Evolutionary conservation across 2,888 invertebrate species (phyloP).

Genomic region (Molanna angustata): DNA sequence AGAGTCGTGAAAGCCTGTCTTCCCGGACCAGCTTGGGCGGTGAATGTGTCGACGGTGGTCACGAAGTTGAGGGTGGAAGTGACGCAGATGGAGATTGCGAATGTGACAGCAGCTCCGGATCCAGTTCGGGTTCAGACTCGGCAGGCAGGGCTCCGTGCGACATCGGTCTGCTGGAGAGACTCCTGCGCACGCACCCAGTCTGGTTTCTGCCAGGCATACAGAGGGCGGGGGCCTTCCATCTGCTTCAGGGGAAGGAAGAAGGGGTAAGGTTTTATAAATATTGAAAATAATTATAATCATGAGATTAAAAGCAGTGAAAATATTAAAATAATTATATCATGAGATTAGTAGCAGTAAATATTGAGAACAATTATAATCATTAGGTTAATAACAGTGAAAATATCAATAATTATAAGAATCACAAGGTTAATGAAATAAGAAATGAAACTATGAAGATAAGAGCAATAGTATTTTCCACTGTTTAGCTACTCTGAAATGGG

Average conservation of each 20-base stretch:
- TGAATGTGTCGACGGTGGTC: conserved; percentile 59
- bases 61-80: conserved; percentile 53
- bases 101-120: conserved; percentile 44
- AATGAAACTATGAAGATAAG: too few species aligned
- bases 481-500: too few species aligned
- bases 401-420: too few species aligned
- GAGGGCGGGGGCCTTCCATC: conserved; percentile 88
- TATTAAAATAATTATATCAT: too few species aligned
- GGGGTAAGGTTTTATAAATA: conserved; percentile 61
- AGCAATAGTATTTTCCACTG: too few species aligned
- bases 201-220: conserved; percentile 96
- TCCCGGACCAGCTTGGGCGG: conserved; percentile 59
- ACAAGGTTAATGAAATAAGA: too few species aligned
- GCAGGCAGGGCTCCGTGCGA: conserved; percentile 77
- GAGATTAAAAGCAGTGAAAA: too few species aligned
- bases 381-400: too few species aligned
- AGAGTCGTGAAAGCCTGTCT: conserved; percentile 66
- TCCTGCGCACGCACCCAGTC: conserved; percentile 89
- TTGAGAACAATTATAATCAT: too few species aligned
- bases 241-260: conserved; percentile 89
- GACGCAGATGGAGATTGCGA: conserved; percentile 59
- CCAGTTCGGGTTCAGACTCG: conserved; percentile 58
- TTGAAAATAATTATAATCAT: not conserved
- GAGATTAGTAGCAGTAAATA: too few species aligned
- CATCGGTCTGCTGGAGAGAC: conserved; percentile 80